These are phyloP conservation scores for Tetramorium parvispinum DNA, from an alignment of 1,140 invertebrate genomes.

Conservation along the genomic window DNA sequence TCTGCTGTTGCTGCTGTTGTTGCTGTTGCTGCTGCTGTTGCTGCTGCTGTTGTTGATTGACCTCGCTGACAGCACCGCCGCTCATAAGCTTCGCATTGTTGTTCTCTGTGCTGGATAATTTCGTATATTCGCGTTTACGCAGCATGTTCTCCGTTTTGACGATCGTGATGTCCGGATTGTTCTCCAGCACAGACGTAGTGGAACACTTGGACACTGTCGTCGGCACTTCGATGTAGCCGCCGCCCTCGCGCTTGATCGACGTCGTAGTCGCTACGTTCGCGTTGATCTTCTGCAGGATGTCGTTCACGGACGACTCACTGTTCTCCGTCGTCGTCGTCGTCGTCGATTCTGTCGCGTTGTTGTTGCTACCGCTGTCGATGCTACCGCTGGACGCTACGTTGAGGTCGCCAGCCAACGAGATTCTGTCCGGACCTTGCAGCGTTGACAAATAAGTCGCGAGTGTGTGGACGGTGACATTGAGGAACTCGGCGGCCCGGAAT, in stretches of 20 bases:
- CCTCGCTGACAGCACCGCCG: slow-evolving; percentile 81
- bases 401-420: slow-evolving; percentile 83
- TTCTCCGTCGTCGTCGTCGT: slow-evolving; percentile 73
- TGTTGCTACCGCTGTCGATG: slow-evolving; percentile 78
- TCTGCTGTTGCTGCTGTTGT: slow-evolving; percentile 71
- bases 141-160: slow-evolving; percentile 87
- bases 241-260: slow-evolving; percentile 84
- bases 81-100: slow-evolving; percentile 85
- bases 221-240: slow-evolving; percentile 81
- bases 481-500: slow-evolving; percentile 90
- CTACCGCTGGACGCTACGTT: slow-evolving; percentile 71
- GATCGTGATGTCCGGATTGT: slow-evolving; percentile 88
- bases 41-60: slow-evolving; percentile 68
- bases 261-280: slow-evolving; percentile 77
- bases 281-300: slow-evolving; percentile 83
- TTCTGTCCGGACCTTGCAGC: slow-evolving; percentile 86
- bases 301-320: slow-evolving; percentile 78
- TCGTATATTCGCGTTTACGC: slow-evolving; percentile 84
- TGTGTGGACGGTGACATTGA: slow-evolving; percentile 91
- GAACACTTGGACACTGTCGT: slow-evolving; percentile 79
- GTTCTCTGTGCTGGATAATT: slow-evolving; percentile 83
- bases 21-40: slow-evolving; percentile 66
- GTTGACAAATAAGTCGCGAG: slow-evolving; percentile 90
- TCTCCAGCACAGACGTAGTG: slow-evolving; percentile 86
- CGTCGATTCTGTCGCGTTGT: slow-evolving; percentile 59